A percentile compares a stretch with the other conserved stretches of the same genome.
Conservation (phyloP, 2,797 vertebrate species). For the Gallinago nigripennis region DNA sequence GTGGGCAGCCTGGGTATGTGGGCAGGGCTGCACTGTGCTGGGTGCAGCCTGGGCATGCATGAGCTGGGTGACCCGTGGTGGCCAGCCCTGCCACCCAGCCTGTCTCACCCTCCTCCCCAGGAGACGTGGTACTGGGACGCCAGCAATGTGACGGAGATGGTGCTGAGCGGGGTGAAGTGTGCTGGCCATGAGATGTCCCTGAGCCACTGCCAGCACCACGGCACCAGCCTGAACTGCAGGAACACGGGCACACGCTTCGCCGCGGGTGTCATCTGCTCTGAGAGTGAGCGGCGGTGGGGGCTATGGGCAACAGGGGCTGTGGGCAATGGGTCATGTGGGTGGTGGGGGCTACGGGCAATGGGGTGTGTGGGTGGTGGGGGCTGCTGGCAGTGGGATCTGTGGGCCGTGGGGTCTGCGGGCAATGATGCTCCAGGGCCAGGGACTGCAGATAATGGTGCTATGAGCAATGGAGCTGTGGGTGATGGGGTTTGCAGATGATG, state of each 20-base stretch:
- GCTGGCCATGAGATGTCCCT: constrained; percentile 88
- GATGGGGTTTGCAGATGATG: neutral
- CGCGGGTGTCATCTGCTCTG: constrained; percentile 95
- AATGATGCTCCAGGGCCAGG: neutral
- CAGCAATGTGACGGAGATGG: constrained; percentile 91
- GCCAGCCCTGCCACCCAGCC: neutral
- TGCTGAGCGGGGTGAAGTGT: constrained; percentile 94
- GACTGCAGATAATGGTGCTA: neutral
- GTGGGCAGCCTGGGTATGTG: accelerated
- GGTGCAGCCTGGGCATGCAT: accelerated
- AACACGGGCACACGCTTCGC: constrained; percentile 85
- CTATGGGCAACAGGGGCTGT: accelerated
- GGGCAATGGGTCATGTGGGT: neutral
- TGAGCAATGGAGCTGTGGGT: neutral
- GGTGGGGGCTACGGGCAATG: accelerated
- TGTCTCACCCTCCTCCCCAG: constrained; percentile 65
- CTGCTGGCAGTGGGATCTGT: neutral
- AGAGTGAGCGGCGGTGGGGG: constrained; percentile 82
- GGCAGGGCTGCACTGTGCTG: neutral
- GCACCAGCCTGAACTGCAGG: constrained; percentile 84
- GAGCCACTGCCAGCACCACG: constrained; percentile 89
- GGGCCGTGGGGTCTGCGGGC: neutral
- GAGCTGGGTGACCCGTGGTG: accelerated
- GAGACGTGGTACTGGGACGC: constrained; percentile 99
- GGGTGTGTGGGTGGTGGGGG: no score